phyloP scores from a whole-genome alignment of 2,113 vertebrate species.

The Anarrhichthys ocellatus region DNA sequence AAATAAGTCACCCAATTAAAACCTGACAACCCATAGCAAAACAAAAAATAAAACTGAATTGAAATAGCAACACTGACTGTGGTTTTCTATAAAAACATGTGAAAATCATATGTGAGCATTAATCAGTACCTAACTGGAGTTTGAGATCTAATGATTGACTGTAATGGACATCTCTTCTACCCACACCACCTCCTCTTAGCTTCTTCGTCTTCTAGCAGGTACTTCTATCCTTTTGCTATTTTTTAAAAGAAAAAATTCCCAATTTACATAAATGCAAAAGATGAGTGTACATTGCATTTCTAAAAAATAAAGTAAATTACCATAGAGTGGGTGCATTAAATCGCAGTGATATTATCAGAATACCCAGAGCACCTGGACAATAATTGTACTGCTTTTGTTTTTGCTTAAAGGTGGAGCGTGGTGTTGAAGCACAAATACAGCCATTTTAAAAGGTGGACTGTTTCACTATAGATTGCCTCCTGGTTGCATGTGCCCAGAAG shows the following conservation, averaged over 20 bases:
- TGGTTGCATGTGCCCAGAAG: background rate
- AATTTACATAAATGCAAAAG: background rate
- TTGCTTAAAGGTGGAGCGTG: slow-evolving; percentile 22
- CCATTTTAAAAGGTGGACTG: slow-evolving; percentile 15
- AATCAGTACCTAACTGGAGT: background rate
- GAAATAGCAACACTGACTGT: background rate
- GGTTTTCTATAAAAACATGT: background rate
- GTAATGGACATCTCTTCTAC: background rate
- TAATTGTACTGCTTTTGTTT: slow-evolving; percentile 46
- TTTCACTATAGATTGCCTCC: background rate
- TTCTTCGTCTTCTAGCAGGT: background rate
- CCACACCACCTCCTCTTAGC: background rate
- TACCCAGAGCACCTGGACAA: slow-evolving; percentile 42
- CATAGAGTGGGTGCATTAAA: slow-evolving; percentile 27
- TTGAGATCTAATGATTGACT: background rate
- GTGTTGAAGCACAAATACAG: slow-evolving; percentile 18
- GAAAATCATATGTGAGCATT: background rate
- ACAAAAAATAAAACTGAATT: background rate
- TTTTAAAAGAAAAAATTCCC: background rate
- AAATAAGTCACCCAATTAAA: background rate
- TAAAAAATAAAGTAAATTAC: slow-evolving; percentile 32
- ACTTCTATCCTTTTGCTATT: background rate
- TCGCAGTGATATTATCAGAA: slow-evolving; percentile 41
- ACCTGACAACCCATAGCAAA: background rate
- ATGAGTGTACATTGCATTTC: slow-evolving; percentile 12